These are phyloP conservation scores for Bellardia pandia DNA, from an alignment of 2,888 invertebrate species.

Conservation along the genomic window DNA sequence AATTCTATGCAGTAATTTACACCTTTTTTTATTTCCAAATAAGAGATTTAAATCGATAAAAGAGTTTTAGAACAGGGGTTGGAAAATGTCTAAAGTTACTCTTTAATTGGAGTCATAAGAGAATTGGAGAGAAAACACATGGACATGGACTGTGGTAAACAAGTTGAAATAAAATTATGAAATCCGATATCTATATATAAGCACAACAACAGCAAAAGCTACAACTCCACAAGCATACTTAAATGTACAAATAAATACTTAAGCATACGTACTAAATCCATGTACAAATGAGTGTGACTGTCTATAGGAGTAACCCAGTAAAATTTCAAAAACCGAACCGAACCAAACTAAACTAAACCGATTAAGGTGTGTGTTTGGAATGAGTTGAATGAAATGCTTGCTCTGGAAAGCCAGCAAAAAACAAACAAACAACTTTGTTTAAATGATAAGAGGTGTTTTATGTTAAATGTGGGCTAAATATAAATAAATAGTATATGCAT, in stretches of 20 bases:
- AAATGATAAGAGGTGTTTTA: slow-evolving; percentile 55
- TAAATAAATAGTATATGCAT: slow-evolving; percentile 30
- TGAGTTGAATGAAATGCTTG: slow-evolving; percentile 55
- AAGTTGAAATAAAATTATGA: slow-evolving; percentile 61
- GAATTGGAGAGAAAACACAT: slow-evolving; percentile 43
- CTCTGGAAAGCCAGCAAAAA: slow-evolving; percentile 42
- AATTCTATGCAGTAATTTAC: slow-evolving; percentile 64
- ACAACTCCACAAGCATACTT: not conserved
- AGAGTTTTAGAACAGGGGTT: slow-evolving; percentile 63
- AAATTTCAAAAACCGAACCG: slow-evolving; percentile 35
- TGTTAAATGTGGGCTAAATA: slow-evolving; percentile 66
- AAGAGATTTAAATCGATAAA: slow-evolving; percentile 55
- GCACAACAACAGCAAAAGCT: not conserved
- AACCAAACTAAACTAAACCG: slow-evolving; percentile 23
- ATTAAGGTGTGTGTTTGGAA: slow-evolving; percentile 32
- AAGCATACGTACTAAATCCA: slow-evolving; percentile 47
- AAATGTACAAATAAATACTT: not conserved
- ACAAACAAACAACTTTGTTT: slow-evolving; percentile 2
- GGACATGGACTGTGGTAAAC: slow-evolving; percentile 44
- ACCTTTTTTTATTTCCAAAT: slow-evolving; percentile 52
- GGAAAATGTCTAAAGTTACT: slow-evolving; percentile 46
- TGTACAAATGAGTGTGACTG: not conserved
- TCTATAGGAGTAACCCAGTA: slow-evolving; percentile 54
- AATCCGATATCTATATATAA: slow-evolving; percentile 52
- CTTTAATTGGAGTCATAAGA: slow-evolving; percentile 55